Evolutionary conservation across 2,888 invertebrate genomes (phyloP).

Genomic region (Odontocolon sp.): DNA sequence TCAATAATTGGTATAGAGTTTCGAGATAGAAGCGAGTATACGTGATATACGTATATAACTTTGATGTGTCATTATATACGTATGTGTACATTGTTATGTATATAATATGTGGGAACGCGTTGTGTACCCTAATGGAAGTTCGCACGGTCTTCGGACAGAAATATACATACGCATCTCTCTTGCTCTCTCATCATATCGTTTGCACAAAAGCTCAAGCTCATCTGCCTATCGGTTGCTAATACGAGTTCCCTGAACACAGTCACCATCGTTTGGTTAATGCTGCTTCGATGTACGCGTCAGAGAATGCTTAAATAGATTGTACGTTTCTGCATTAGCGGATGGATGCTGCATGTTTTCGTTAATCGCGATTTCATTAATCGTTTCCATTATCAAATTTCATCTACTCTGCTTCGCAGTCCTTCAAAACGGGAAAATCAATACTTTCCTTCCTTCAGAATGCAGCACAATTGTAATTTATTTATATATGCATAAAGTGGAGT

Average conservation of each 20-base stretch:
- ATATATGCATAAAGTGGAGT: too few relatives aligned
- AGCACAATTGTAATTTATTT: too few relatives aligned
- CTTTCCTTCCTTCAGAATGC: too few relatives aligned
- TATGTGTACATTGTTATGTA: not conserved
- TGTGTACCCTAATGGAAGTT: constrained; percentile 44
- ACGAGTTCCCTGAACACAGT: not conserved
- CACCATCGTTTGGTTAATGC: constrained; percentile 31
- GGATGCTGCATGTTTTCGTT: not conserved
- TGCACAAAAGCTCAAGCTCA: constrained; percentile 28
- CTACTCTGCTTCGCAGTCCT: not conserved
- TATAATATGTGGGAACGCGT: constrained; percentile 7
- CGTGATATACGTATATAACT: not conserved
- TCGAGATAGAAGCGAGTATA: not conserved
- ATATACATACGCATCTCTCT: too few relatives aligned
- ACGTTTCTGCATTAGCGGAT: constrained; percentile 28
- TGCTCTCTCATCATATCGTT: constrained; percentile 28
- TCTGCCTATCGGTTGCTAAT: constrained; percentile 3
- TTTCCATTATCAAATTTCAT: constrained; percentile 12
- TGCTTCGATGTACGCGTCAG: constrained; percentile 22
- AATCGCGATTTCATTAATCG: constrained; percentile 23
- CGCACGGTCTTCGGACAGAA: not conserved
- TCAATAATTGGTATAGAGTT: not conserved
- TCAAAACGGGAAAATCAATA: too few relatives aligned
- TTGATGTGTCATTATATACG: not conserved
- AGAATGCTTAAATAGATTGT: constrained; percentile 32